Base-by-base conservation (phyloP, 2,888 invertebrate genomes). In the Leptinotarsa haldemani region DNA sequence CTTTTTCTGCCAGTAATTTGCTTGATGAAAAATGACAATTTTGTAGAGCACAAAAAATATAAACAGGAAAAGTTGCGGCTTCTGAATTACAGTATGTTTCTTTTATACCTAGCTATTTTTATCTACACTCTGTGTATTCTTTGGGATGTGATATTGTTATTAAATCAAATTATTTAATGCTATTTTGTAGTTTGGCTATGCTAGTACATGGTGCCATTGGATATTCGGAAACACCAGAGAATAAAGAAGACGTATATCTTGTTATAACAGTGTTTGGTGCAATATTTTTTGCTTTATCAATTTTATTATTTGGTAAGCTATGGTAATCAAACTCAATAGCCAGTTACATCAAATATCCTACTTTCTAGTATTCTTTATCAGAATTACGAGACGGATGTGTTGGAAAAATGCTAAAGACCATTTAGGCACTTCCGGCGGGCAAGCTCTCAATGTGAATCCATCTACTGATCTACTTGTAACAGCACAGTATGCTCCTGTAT, bases 401-500 rank as follows among this genome's bases (percentile, higher is more conserved):
- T 87, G 86, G 84, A 83, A 86, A 50, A 83, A 82, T 47, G 83
- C 83, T 1, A 87, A 87, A 82, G 86, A 89, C 76, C 85, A 86
- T 64, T 87, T 90, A 76, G 90, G 90, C 74, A 89, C 90, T 81
- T 89, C 90, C 77, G 89, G 89, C 25, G 88, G 88, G 13, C 87
- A 89, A 56, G 88, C 92, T 48, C 89, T 92, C 61, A 92, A 92
- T 1, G 89, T 93, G 70, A 93, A 93, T 88, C 94, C 94, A 67
- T 93, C 93, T 65, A 94, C 93, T 50, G 94, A 94, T 88, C 91
- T 93, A 48, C 88, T 94, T 80, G 93, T 94, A 67, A 91, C 92
- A 0, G 93, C 93, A 48, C 94, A 94, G 87, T 94, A 94, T 88
- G 93, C 92, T 65, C 93, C 93, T 0, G 93, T 94, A 20, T 90